Percentiles rank a stretch among this genome's conserved stretches.
phyloP scores from a whole-genome alignment of 2,797 vertebrate species.

The Pelochelys cantorii region DNA sequence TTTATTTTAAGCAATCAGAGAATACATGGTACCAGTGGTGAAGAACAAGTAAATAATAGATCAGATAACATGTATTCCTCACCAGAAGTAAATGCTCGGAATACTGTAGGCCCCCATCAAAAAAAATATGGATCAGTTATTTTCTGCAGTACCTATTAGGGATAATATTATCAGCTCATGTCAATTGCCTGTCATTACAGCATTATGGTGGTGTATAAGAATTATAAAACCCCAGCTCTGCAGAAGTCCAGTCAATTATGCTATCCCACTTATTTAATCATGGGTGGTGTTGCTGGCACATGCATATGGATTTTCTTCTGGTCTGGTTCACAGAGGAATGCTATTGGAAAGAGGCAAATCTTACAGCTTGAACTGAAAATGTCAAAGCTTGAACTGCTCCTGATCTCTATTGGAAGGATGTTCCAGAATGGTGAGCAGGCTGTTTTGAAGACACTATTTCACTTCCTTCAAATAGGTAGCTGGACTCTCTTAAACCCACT shows the following conservation, averaged over 20 bases:
- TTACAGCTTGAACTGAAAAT: neutral
- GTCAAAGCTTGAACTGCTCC: neutral
- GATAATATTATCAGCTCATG: neutral
- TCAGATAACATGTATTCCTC: conserved; percentile 26
- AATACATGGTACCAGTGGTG: neutral
- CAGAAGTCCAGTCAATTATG: neutral
- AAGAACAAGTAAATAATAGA: conserved; percentile 50
- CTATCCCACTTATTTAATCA: neutral
- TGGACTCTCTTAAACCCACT: neutral
- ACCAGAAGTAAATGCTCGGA: conserved; percentile 28
- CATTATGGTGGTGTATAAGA: neutral
- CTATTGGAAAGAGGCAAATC: neutral
- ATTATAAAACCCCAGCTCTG: neutral
- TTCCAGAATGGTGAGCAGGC: neutral
- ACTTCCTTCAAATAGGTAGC: neutral
- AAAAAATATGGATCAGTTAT: neutral
- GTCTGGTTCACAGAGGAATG: neutral
- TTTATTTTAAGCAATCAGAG: conserved; percentile 14
- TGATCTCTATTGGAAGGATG: neutral
- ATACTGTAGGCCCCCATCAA: neutral
- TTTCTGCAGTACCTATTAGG: neutral
- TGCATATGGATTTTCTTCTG: neutral
- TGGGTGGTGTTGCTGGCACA: neutral
- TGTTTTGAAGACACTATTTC: neutral
- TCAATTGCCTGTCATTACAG: neutral